Percentiles rank a stretch among this genome's conserved stretches.
Evolutionary conservation across 2,797 vertebrate species (phyloP).

Genomic region (Peromyscus melanophrys): DNA sequence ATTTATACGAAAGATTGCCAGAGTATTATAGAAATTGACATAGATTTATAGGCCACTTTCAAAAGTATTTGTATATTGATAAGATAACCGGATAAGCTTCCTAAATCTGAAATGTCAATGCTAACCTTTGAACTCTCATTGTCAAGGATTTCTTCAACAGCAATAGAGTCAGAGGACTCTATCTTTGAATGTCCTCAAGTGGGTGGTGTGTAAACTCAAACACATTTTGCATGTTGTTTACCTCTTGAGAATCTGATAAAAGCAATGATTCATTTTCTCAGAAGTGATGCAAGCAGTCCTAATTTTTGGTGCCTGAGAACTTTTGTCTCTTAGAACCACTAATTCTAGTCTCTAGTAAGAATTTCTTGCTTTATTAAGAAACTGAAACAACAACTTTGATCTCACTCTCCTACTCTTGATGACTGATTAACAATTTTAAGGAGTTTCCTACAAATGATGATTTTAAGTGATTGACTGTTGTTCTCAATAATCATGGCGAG

Average conservation of each 20-base stretch:
- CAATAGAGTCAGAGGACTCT: not conserved
- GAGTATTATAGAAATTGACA: not conserved
- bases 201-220: not conserved
- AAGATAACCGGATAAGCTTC: conserved; percentile 28
- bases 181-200: not conserved
- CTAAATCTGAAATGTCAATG: not conserved
- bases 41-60: conserved; percentile 6
- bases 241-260: not conserved
- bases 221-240: not conserved
- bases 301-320: not conserved
- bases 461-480: not conserved
- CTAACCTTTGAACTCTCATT: not conserved
- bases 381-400: conserved; percentile 21
- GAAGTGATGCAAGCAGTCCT: not conserved
- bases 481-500: not conserved
- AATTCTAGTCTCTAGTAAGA: conserved; percentile 5
- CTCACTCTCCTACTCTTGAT: not conserved
- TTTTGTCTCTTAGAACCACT: not conserved
- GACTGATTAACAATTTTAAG: not conserved
- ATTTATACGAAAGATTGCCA: not conserved
- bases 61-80: not conserved
- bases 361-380: conserved; percentile 52
- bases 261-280: not conserved
- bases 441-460: not conserved
- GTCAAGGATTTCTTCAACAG: not conserved